These are phyloP conservation scores for Antitype chi DNA, from an alignment of 2,888 invertebrate species.

Conservation along the genomic window DNA sequence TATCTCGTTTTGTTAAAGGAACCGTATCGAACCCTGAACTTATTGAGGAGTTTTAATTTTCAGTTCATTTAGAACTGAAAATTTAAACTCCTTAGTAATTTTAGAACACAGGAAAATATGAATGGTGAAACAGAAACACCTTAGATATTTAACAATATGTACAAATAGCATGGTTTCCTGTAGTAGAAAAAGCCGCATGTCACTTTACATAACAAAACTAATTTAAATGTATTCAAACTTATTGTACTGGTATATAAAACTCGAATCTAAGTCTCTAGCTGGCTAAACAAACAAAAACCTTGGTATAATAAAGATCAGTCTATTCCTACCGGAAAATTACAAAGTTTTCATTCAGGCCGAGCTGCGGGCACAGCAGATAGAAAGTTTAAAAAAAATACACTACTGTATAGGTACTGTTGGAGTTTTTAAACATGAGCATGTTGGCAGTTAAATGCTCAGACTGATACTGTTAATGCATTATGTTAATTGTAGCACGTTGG, in stretches of 20 bases:
- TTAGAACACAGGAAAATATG: not conserved
- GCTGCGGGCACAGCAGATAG: no score
- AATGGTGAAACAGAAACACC: not conserved
- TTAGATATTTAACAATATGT: not conserved
- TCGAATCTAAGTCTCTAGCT: not conserved
- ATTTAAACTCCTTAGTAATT: not conserved
- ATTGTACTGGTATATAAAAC: not conserved
- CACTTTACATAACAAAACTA: not conserved
- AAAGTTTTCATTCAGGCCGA: not conserved
- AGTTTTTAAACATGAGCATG: not conserved
- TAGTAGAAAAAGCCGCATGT: not conserved
- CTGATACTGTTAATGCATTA: slow-evolving; percentile 39
- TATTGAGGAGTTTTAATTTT: no score
- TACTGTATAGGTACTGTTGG: not conserved
- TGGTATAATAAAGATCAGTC: not conserved
- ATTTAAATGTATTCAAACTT: not conserved
- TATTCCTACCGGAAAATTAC: not conserved
- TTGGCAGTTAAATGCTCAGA: slow-evolving; percentile 36
- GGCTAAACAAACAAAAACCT: not conserved
- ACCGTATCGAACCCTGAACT: not conserved
- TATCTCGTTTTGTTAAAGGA: not conserved
- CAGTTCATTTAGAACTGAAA: no score
- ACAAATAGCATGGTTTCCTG: no score
- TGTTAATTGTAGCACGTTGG: slow-evolving; percentile 51
- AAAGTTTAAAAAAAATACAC: not conserved